phyloP scores from a whole-genome alignment of 2,113 vertebrate genomes.

The Catagonus wagneri region DNA sequence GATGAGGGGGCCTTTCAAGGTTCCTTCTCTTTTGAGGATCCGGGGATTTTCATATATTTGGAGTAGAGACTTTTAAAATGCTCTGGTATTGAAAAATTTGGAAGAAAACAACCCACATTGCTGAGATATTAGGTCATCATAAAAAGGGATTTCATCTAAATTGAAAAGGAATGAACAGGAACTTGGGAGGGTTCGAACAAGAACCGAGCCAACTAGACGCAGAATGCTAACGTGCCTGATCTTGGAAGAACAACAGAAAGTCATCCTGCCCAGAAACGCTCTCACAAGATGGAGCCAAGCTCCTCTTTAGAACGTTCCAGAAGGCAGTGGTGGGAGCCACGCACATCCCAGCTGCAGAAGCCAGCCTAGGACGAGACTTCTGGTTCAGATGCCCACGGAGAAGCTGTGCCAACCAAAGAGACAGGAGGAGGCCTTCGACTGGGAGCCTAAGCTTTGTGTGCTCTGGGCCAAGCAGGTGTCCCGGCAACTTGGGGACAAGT shows the following conservation, averaged over 20 bases:
- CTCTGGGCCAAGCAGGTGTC: background rate
- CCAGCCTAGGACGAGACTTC: background rate
- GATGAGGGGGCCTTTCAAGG: background rate
- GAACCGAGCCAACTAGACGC: background rate
- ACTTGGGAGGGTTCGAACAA: constrained; percentile 2
- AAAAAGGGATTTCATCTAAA: constrained; percentile 25
- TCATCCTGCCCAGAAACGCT: constrained; percentile 44
- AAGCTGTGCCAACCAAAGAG: background rate
- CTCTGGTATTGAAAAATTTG: background rate
- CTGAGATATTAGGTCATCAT: constrained; percentile 19
- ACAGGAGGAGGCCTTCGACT: background rate
- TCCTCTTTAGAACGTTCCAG: background rate
- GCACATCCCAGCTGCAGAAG: background rate
- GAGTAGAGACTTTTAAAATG: background rate
- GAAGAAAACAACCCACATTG: background rate
- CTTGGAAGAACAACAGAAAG: constrained; percentile 23
- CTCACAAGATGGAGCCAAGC: background rate
- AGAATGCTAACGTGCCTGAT: background rate
- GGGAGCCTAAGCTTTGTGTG: background rate
- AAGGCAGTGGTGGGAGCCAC: background rate
- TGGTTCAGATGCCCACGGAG: background rate
- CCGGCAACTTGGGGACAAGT: background rate
- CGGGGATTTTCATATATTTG: constrained; percentile 41
- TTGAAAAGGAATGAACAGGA: constrained; percentile 39
- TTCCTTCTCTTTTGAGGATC: constrained; percentile 28